These are phyloP conservation scores for Synaphobranchus kaupii DNA, from an alignment of 2,797 vertebrate genomes.

Conservation along the genomic window DNA sequence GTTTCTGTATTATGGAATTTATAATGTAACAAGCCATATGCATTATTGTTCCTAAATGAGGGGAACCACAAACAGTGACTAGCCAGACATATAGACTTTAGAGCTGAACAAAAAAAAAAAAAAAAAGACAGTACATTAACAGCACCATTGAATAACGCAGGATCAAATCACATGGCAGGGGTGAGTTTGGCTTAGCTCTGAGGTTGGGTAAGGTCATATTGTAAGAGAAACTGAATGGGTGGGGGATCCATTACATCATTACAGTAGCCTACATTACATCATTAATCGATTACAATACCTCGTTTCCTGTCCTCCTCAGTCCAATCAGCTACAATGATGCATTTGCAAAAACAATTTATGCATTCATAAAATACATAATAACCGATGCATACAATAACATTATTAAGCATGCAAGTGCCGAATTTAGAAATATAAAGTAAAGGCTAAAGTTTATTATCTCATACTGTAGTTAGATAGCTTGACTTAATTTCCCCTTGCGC, in stretches of 20 bases:
- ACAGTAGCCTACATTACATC: not conserved
- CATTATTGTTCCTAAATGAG: not conserved
- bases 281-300: conserved; percentile 56
- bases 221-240: not conserved
- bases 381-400: not conserved
- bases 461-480: not conserved
- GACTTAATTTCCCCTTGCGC: not conserved
- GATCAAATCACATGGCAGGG: not conserved
- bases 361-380: not conserved
- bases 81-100: not conserved
- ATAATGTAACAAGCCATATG: not conserved
- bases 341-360: conserved; percentile 20
- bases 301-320: conserved; percentile 67
- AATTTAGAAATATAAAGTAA: no score
- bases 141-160: not conserved
- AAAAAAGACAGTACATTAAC: not conserved
- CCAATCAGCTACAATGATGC: conserved; percentile 62
- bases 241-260: not conserved
- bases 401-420: no score
- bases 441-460: not conserved
- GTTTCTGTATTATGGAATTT: not conserved
- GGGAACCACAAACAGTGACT: not conserved
- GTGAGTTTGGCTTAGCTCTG: not conserved
- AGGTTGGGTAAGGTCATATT: not conserved
- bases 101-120: not conserved